Conservation (phyloP, 1,140 invertebrate genomes). For the Leptopilina boulardi region DNA sequence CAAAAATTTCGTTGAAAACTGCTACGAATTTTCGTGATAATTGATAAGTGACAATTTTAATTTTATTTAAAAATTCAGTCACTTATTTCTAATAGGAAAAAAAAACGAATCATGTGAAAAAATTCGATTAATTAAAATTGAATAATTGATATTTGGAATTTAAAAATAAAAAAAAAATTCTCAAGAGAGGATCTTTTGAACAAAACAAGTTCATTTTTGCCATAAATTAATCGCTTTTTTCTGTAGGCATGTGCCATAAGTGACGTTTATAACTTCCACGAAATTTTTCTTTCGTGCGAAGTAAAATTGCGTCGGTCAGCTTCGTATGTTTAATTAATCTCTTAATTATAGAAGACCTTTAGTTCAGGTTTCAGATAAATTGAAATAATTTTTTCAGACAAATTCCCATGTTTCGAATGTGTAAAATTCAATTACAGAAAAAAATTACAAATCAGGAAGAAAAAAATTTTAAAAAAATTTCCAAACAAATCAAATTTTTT, state of each 20-base stretch:
- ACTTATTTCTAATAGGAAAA: too few species aligned
- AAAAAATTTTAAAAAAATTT: too few species aligned
- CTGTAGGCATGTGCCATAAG: constrained; percentile 26
- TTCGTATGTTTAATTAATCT: constrained; percentile 10
- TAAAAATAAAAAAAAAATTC: not conserved
- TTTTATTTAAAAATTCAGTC: too few species aligned
- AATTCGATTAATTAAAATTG: too few species aligned
- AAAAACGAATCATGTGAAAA: too few species aligned
- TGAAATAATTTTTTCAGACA: not conserved
- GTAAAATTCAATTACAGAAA: not conserved
- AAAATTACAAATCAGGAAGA: too few species aligned
- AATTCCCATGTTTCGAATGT: not conserved
- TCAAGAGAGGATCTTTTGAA: not conserved
- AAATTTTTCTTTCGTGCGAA: not conserved
- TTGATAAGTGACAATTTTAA: too few species aligned
- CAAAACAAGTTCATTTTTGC: not conserved
- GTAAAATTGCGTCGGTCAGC: not conserved
- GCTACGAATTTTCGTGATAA: too few species aligned
- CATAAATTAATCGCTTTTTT: constrained; percentile 17
- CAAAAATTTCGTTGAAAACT: too few species aligned
- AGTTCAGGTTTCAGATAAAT: constrained; percentile 11
- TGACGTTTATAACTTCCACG: not conserved
- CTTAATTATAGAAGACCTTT: not conserved
- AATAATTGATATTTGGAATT: too few species aligned
- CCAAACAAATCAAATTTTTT: too few species aligned